phyloP scores from a whole-genome alignment of 2,888 invertebrate genomes.

The Dexiosoma caninum region DNA sequence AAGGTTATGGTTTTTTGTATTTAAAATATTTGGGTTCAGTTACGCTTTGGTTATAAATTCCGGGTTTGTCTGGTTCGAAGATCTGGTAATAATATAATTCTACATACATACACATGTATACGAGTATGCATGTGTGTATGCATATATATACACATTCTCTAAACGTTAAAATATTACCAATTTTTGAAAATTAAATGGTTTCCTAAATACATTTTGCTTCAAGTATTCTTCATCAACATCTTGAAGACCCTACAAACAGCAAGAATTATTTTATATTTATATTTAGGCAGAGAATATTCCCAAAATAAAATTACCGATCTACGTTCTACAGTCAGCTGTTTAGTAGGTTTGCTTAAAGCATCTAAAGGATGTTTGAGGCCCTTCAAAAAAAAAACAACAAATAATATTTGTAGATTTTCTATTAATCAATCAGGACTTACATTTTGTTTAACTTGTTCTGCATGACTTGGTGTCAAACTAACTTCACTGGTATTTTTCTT shows the following conservation, averaged over 20 bases:
- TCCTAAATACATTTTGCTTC: conserved; percentile 69
- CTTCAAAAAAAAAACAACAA: conserved; percentile 12
- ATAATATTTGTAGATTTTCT: background rate
- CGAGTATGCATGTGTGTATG: no score
- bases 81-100: no score
- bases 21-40: no score
- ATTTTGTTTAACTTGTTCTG: conserved; percentile 66
- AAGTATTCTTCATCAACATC: conserved; percentile 73
- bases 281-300: background rate
- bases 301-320: conserved; percentile 69
- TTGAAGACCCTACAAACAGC: conserved; percentile 68
- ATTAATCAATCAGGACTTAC: conserved; percentile 65
- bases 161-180: conserved; percentile 58
- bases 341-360: conserved; percentile 71
- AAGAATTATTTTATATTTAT: background rate
- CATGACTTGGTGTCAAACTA: conserved; percentile 73
- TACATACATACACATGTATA: no score
- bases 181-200: conserved; percentile 51
- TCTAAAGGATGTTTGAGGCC: conserved; percentile 73
- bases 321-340: conserved; percentile 69
- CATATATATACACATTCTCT: no score
- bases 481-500: conserved; percentile 71
- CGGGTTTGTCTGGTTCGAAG: no score
- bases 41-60: no score
- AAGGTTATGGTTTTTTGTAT: no score